Evolutionary conservation across 1,140 invertebrate genomes (phyloP), one percentile per base, ranked within the genome.

Genomic region (Elymnias hypermnestra): DNA sequence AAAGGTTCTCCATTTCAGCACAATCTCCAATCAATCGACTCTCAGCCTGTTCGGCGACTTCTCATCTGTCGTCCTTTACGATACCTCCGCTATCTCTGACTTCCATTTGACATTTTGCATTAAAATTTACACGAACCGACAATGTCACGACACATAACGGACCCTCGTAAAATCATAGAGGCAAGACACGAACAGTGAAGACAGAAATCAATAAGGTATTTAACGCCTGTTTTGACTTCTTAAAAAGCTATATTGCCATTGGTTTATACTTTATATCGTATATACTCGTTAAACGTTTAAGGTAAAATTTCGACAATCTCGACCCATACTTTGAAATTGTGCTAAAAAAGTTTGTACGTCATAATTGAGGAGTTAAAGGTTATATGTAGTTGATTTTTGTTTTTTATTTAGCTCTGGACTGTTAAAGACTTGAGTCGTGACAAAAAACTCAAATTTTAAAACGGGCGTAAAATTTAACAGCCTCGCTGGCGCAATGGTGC

Each of bases 171-270:
- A 55, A 59, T 55, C 36, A 43, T 39, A 40, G 29, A 46, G 36
- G 12, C 29, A 41, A 22, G 44, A 55, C 56, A 52, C 52, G 52
- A 46, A 44, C 44, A 42, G 26, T 48, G 43, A 60, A 55, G 55
- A 54, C 45, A 53, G 39, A 55, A 59, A 55, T 36, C 40, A 50
- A 55, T 47, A 48, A 51, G 55, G 49, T 59, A 33, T 52, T 51
- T 42, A 43, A 40, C 40, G 46, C 57, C 28, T 40, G 52, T 23
- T 40, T 31, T 26, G 53, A 47, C 43, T 53, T 55, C 48, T 59
- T 59, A 51, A 52, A 46, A 46, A 43, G 44, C 17, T 3, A 23
- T 12, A 33, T 33, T 43, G 18, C 28, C 28, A 43, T 41, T 29
- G 42, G 46, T 49, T n/a, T n/a, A n/a, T n/a, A n/a, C n/a, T n/a